phyloP scores from a whole-genome alignment of 2,797 vertebrate genomes.

The Tragopan temminckii region DNA sequence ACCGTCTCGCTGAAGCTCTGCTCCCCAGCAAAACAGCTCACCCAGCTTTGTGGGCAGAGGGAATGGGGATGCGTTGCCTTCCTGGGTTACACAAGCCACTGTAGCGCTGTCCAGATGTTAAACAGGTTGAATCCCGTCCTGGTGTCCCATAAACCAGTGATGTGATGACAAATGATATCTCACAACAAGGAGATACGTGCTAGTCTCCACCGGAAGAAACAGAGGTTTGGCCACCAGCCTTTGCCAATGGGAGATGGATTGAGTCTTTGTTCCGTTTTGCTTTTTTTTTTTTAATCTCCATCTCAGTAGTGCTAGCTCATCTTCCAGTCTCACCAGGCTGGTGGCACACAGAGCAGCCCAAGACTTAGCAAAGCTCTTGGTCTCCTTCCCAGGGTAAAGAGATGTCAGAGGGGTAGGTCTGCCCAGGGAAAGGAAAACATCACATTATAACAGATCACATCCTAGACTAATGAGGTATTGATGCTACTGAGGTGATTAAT shows the following conservation, averaged over 20 bases:
- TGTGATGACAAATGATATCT: background rate
- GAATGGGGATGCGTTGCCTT: background rate
- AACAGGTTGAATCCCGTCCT: background rate
- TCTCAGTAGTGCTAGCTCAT: background rate
- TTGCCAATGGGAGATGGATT: background rate
- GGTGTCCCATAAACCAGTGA: background rate
- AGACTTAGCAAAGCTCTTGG: background rate
- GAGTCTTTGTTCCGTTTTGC: background rate
- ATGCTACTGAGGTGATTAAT: background rate
- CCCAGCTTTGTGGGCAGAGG: background rate
- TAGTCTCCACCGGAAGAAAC: background rate
- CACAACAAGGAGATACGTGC: background rate
- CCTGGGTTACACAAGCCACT: background rate
- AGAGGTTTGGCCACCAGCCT: background rate
- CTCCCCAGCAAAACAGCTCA: background rate
- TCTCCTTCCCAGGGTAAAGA: background rate
- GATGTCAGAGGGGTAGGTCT: background rate
- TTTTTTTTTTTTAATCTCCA: background rate
- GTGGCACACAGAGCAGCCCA: background rate
- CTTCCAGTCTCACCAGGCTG: background rate
- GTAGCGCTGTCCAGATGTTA: background rate
- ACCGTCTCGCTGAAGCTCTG: background rate
- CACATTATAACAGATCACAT: background rate
- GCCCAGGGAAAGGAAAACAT: background rate
- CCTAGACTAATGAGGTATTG: rapidly evolving